phyloP scores from a whole-genome alignment of 2,888 invertebrate species.

The Augochlorella aurata region DNA sequence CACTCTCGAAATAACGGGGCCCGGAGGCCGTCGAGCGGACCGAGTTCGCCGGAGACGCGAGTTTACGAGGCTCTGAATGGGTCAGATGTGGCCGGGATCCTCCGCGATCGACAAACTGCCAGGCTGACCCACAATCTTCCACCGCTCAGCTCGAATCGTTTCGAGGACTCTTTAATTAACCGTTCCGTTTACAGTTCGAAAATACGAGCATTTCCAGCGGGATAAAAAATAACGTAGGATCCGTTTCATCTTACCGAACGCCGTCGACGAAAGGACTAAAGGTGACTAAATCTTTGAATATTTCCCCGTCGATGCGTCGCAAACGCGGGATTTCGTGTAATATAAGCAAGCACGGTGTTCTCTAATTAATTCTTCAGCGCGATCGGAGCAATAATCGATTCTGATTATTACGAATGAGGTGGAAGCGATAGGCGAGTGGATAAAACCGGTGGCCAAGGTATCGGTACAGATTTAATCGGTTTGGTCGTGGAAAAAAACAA shows the following conservation, averaged over 20 bases:
- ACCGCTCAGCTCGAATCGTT: not conserved
- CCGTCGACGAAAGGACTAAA: too few relatives aligned
- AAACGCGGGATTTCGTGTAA: too few relatives aligned
- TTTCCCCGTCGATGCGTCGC: too few relatives aligned
- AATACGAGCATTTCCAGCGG: not conserved
- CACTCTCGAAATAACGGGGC: slow-evolving; percentile 66
- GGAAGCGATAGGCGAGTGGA: not conserved
- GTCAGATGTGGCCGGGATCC: slow-evolving; percentile 31
- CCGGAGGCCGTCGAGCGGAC: slow-evolving; percentile 30
- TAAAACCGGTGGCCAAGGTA: not conserved
- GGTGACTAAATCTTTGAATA: too few relatives aligned
- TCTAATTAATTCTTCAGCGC: not conserved
- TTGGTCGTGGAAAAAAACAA: not conserved
- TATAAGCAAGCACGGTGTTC: too few relatives aligned
- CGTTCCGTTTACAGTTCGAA: slow-evolving; percentile 6
- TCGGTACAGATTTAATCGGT: not conserved
- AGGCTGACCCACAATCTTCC: slow-evolving; percentile 49
- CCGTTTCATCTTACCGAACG: too few relatives aligned
- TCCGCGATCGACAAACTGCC: slow-evolving; percentile 15
- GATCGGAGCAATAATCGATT: too few relatives aligned
- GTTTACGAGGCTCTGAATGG: slow-evolving; percentile 52
- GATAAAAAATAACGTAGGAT: not conserved
- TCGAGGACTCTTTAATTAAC: not conserved
- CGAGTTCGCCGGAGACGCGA: slow-evolving; percentile 31
- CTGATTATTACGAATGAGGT: not conserved